Evolutionary conservation across 2,797 vertebrate genomes (phyloP).

Genomic region (Crenichthys baileyi): DNA sequence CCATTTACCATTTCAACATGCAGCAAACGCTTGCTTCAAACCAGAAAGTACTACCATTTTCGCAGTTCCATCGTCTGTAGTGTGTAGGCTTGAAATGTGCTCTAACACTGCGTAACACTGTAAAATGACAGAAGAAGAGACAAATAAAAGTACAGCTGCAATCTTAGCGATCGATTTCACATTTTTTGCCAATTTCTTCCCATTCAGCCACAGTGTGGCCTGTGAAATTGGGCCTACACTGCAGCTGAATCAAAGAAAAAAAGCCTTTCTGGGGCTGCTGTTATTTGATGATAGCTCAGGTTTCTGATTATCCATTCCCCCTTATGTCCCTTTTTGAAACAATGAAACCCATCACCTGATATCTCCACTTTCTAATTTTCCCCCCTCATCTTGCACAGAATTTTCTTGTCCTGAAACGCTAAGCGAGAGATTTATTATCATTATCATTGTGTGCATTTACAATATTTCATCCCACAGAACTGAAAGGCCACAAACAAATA

Average conservation of each 20-base stretch:
- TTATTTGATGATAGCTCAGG: constrained; percentile 80
- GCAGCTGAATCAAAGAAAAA: constrained; percentile 80
- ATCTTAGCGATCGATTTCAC: constrained; percentile 89
- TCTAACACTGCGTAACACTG: constrained; percentile 76
- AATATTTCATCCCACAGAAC: constrained; percentile 46
- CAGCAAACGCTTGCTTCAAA: constrained; percentile 15
- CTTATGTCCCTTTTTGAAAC: constrained; percentile 67
- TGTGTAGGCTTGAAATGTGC: constrained; percentile 73
- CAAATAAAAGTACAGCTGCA: constrained; percentile 88
- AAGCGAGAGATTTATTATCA: constrained; percentile 60
- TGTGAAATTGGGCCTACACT: constrained; percentile 89
- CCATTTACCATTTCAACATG: not conserved
- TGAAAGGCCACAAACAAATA: constrained; percentile 22
- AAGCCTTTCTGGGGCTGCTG: constrained; percentile 73
- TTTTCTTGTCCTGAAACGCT: constrained; percentile 61
- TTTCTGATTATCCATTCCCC: constrained; percentile 71
- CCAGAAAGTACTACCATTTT: constrained; percentile 17
- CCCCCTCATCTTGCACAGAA: constrained; percentile 31
- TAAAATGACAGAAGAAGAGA: constrained; percentile 81
- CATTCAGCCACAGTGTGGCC: constrained; percentile 74
- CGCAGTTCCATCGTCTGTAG: constrained; percentile 71
- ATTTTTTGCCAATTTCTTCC: constrained; percentile 85
- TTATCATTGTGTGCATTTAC: constrained; percentile 57
- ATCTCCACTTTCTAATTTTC: constrained; percentile 65
- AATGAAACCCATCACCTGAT: constrained; percentile 76